Evolutionary conservation across 2,888 invertebrate genomes (phyloP), one percentile per base, ranked within the genome.

Genomic region (Megalurothrips usitatus): DNA sequence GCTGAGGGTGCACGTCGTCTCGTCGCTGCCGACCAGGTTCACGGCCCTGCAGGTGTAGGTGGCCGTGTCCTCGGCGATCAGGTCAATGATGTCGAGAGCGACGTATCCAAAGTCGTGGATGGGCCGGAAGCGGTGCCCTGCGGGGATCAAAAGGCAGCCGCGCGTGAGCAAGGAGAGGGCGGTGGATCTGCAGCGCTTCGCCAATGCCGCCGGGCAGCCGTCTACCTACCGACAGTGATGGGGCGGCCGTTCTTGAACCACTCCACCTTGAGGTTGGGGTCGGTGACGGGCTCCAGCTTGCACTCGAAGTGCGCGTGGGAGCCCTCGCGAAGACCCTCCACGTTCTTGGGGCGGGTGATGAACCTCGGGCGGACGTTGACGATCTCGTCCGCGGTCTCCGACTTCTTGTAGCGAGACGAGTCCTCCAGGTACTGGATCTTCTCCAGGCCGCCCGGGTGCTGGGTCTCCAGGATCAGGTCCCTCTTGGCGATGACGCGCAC

Each of bases 31-130:
- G 47, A 95, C 91, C 48, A 94, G 89, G 86, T 98, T 99, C 0
- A 94, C 94, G 28, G 98, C 97, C 82, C 96, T 91, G 86, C 98
- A 97, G 6, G 97, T 98, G 87, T 99, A 99, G 34, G 93, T 91
- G 79, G 96, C 98, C 0, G 94, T 93, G 88, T 99, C 99, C 89
- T 99, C 98, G 81, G 97, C 96, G 86, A 98, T 98, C 81, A 97
- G 90, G 86, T 98, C 98, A 84, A 98, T 93, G 83, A 99, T 96
- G 86, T 99, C 99, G 83, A 99, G 90, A 23, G 98, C 98, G 34
- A 99, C 99, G 86, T 98, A 99, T 75, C 99, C 99, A 88, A 99
- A 99, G 88, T 99, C 99, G 87, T 98, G 97, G 86, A 97, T 96
- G 82, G 98, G 97, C 85, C 97, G 92, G 90, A 97, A 98, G 85